Conservation (phyloP, 2,888 invertebrate species). For the Vanessa cardui region DNA sequence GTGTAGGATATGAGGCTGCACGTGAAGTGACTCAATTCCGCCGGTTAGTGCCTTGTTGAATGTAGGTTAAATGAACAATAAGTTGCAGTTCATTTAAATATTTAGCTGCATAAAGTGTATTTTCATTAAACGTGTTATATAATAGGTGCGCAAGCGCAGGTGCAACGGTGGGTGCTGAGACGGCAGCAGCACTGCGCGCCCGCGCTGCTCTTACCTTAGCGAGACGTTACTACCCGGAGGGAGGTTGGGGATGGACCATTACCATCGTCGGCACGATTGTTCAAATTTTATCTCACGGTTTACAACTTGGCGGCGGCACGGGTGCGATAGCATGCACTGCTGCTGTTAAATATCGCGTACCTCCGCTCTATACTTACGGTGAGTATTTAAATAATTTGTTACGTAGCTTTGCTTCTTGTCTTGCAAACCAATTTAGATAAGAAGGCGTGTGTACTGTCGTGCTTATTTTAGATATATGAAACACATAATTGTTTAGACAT, state of each 20-base stretch:
- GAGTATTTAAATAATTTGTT: constrained; percentile 50
- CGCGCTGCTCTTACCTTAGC: constrained; percentile 86
- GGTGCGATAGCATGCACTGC: constrained; percentile 86
- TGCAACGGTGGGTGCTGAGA: constrained; percentile 73
- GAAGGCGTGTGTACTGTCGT: background rate
- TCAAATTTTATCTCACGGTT: constrained; percentile 88
- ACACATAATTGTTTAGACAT: too few species aligned
- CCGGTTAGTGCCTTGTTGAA: constrained; percentile 65
- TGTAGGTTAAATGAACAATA: constrained; percentile 8
- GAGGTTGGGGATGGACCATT: constrained; percentile 94
- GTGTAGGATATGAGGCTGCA: constrained; percentile 77
- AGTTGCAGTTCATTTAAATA: background rate
- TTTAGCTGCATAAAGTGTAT: constrained; percentile 24
- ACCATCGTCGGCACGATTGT: constrained; percentile 88
- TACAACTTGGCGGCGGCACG: constrained; percentile 87
- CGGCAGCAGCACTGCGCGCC: constrained; percentile 78
- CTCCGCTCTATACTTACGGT: constrained; percentile 86
- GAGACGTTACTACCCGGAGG: constrained; percentile 92
- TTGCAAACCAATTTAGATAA: background rate
- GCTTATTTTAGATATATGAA: background rate
- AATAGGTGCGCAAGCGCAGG: constrained; percentile 80
- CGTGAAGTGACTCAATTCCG: constrained; percentile 78
- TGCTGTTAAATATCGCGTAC: constrained; percentile 84
- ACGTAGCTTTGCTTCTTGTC: background rate
- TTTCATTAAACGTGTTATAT: constrained; percentile 51